Conservation (phyloP, 2,113 vertebrate species). For the Scophthalmus maximus region DNA sequence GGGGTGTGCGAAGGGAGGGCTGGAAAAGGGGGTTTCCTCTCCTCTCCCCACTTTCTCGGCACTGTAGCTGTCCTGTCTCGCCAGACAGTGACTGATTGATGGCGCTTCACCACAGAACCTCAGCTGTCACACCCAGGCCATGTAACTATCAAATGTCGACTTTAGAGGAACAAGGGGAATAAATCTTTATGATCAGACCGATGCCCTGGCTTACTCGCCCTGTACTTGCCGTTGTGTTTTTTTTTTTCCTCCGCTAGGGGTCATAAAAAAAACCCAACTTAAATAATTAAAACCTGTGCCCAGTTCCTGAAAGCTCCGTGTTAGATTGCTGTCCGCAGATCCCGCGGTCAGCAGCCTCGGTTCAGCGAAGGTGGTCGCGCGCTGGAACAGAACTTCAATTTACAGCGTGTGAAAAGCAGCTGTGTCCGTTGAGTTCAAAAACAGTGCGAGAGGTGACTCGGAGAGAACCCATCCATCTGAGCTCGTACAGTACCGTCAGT, state of each 20-base stretch:
- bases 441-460: neutral
- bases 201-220: neutral
- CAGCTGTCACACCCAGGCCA: constrained; percentile 31
- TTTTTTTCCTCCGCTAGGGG: neutral
- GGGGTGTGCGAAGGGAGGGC: constrained; percentile 10
- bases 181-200: constrained; percentile 12
- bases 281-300: constrained; percentile 7
- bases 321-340: neutral
- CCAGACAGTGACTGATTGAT: constrained; percentile 58
- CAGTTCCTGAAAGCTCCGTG: neutral
- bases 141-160: constrained; percentile 24
- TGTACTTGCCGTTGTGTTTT: neutral
- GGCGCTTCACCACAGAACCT: constrained; percentile 33
- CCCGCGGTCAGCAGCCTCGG: too few species aligned
- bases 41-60: neutral
- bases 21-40: constrained; percentile 2
- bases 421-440: neutral
- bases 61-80: constrained; percentile 28
- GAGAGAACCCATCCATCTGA: neutral
- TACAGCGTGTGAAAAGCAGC: neutral
- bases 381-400: neutral
- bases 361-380: neutral
- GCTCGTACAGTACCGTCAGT: neutral
- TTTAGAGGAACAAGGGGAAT: neutral
- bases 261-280: constrained; percentile 7